Percentiles rank a stretch among this genome's conserved stretches.
Evolutionary conservation across 35 echinoderm and acorn worm genomes (phyloP).

Genomic region (Apostichopus parvimensis): DNA sequence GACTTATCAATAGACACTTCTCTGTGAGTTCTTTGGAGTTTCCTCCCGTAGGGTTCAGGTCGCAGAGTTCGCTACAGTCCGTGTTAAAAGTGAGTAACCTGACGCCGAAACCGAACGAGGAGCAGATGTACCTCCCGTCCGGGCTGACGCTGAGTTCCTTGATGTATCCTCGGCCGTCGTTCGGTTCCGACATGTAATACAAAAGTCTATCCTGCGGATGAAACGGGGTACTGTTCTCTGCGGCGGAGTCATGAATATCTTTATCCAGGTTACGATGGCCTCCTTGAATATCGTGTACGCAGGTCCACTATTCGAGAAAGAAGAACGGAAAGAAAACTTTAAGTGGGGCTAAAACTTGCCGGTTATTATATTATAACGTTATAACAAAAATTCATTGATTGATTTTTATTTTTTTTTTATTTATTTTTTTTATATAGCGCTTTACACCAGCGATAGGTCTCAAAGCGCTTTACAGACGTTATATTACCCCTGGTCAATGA

Average conservation of each 20-base stretch:
- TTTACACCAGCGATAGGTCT: too few relatives aligned
- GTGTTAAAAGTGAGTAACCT: constrained; percentile 75
- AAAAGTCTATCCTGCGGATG: constrained; percentile 67
- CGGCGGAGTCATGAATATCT: not conserved
- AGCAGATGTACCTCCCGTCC: constrained; percentile 90
- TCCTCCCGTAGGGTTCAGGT: constrained; percentile 51
- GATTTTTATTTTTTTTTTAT: too few relatives aligned
- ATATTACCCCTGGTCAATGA: too few relatives aligned
- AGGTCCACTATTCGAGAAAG: constrained; percentile 75
- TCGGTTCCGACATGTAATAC: constrained; percentile 80
- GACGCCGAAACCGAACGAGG: constrained; percentile 79
- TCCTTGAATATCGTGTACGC: constrained; percentile 93
- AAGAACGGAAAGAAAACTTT: not conserved
- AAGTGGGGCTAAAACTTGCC: too few relatives aligned
- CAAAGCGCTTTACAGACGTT: too few relatives aligned
- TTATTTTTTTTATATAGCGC: too few relatives aligned
- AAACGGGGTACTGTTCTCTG: constrained; percentile 31
- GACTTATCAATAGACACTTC: constrained; percentile 61
- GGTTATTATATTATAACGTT: too few relatives aligned
- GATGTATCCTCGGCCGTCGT: constrained; percentile 93
- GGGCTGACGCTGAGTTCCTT: constrained; percentile 98
- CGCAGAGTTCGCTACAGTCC: constrained; percentile 84
- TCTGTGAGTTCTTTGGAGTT: constrained; percentile 59
- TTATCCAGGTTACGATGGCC: constrained; percentile 2
- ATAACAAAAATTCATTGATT: too few relatives aligned